Evolutionary conservation across 2,113 vertebrate genomes (phyloP).

Genomic region (Microtus richardsoni): DNA sequence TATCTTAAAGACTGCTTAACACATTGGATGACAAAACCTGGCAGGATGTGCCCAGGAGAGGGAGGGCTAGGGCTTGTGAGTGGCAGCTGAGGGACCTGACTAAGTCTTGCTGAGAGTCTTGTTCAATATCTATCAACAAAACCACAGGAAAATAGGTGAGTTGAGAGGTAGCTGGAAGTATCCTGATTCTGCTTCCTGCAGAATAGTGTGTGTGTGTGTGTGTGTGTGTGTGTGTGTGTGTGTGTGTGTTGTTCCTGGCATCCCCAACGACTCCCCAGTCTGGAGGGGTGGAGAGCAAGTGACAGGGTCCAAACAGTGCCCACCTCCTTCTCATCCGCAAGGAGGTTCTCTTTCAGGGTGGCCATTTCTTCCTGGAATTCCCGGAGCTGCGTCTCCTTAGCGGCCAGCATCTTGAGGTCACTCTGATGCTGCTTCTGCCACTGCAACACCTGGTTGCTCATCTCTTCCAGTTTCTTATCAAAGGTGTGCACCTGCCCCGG

Average conservation of each 20-base stretch:
- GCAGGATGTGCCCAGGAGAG: background rate
- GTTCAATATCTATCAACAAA: conserved; percentile 65
- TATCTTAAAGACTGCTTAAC: background rate
- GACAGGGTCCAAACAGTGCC: background rate
- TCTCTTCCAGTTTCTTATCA: conserved; percentile 82
- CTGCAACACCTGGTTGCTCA: conserved; percentile 80
- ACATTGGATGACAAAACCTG: background rate
- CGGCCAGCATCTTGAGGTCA: conserved; percentile 80
- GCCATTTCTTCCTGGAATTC: conserved; percentile 86
- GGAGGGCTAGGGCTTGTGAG: too few species aligned
- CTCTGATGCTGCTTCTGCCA: conserved; percentile 85
- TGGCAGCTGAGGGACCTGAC: conserved; percentile 38
- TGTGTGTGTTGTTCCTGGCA: background rate
- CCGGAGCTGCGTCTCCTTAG: conserved; percentile 85
- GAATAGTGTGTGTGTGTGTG: background rate
- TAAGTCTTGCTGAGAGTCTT: conserved; percentile 73
- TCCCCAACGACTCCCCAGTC: background rate
- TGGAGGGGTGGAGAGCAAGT: background rate
- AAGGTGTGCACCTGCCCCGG: conserved; percentile 73
- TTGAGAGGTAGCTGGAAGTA: background rate
- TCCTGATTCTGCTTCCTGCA: background rate
- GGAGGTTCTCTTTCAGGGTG: conserved; percentile 84
- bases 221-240: too few species aligned
- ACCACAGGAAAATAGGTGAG: background rate
- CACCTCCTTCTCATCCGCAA: conserved; percentile 83